These are phyloP conservation scores for Atractosteus spatula DNA, from an alignment of 2,113 vertebrate species.

Conservation along the genomic window DNA sequence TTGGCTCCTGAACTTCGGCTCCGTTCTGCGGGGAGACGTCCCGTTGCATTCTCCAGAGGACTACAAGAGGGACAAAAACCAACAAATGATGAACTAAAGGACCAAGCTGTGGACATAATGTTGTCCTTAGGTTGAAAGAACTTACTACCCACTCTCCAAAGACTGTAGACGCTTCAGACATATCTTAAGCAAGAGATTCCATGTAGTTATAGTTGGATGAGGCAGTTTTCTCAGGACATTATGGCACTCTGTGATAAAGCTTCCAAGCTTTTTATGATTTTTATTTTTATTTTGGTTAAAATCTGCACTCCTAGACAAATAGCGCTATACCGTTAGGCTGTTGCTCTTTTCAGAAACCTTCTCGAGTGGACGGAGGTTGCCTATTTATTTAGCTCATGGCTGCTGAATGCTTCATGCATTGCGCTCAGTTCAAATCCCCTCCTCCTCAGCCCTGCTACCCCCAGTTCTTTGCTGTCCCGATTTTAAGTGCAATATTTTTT, in stretches of 20 bases:
- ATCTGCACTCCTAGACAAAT: slow-evolving; percentile 56
- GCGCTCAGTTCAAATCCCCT: slow-evolving; percentile 66
- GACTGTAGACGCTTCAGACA: slow-evolving; percentile 40
- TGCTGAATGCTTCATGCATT: slow-evolving; percentile 69
- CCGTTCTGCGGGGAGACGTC: slow-evolving; percentile 30
- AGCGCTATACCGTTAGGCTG: slow-evolving; percentile 40
- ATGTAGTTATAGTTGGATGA: slow-evolving; percentile 59
- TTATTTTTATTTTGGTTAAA: slow-evolving; percentile 39
- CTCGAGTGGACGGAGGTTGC: slow-evolving; percentile 57
- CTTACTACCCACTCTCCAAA: slow-evolving; percentile 41
- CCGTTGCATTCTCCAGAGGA: slow-evolving; percentile 33
- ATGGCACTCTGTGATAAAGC: slow-evolving; percentile 42
- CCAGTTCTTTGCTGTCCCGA: slow-evolving; percentile 64
- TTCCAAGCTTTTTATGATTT: slow-evolving; percentile 44
- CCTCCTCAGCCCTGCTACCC: slow-evolving; percentile 45
- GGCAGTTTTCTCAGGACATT: slow-evolving; percentile 70
- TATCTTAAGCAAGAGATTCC: slow-evolving; percentile 45
- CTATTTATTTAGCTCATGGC: slow-evolving; percentile 88
- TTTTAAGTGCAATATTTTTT: slow-evolving; percentile 91
- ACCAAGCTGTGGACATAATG: background rate
- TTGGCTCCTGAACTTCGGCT: background rate
- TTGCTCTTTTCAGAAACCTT: slow-evolving; percentile 34
- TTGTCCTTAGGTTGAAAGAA: background rate
- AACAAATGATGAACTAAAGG: background rate
- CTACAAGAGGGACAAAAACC: slow-evolving; percentile 22